Base-by-base conservation (phyloP, 2,888 invertebrate genomes). In the Tridacna crocea region DNA sequence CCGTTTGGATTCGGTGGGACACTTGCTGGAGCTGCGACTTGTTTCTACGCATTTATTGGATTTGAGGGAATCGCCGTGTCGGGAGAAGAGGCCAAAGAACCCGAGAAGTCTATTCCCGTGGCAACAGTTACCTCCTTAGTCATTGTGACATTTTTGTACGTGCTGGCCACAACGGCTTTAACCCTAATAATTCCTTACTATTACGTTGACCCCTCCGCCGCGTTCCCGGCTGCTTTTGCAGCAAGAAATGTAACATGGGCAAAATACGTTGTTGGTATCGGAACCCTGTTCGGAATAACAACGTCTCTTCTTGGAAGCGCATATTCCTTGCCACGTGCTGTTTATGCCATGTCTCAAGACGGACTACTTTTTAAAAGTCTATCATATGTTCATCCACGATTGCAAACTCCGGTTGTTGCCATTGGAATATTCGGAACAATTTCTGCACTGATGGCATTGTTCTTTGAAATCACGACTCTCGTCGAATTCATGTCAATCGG, bases 401-500 rank as follows among this genome's bases (percentile, higher is more conserved):
- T 98, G 0, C 97, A 98, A 87, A 94, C 94, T 0, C 94, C 94
- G 0, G 75, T 94, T 6, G 85, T 92, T 70, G 90, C 94, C 46
- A 91, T 94, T 72, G 80, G 89, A 19, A 84, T 92, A 15, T 93
- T 94, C 80, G 94, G 94, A 12, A 65, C 88, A 10, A 22, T 93
- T 10, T 88, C 94, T 17, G 91, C 92, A 0, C 78, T 97, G 0
- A 96, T 98, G 85, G 98, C 98, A 8, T 94, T 98, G 61, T 94
- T 98, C 58, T 97, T 98, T 91, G 98, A 98, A 94, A 95, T 98
- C 88, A 96, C 97, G 89, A 98, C 98, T 88, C 95, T 98, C 63
- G 98, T 98, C 0, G 98, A 98, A 93, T 98, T 98, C 93, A 98
- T 98, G 97, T 98, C 98, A 0, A 98, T 98, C 0, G 98, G 98